Evolutionary conservation across 2,888 invertebrate species (phyloP), one percentile per base, ranked within the genome.

Genomic region (Epistrophella euchroma): DNA sequence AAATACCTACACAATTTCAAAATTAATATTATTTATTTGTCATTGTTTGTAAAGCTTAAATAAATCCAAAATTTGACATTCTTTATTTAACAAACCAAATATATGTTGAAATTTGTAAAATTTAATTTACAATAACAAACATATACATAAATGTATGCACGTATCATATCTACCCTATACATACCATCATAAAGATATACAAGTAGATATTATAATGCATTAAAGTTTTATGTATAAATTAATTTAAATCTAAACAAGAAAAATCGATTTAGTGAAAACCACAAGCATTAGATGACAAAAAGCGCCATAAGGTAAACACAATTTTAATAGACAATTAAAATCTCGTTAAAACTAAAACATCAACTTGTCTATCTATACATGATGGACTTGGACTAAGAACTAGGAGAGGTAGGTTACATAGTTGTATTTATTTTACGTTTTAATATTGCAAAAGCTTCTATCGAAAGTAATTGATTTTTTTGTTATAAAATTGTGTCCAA

Each of bases 1-100:
- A 32, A 17, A 32, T 32, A 55, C 1, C 50, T 11, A 11, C 10
- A 56, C 17, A 56, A 35, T 56, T 56, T 56, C 17, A 13, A 56
- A 56, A 56, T 35, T 56, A 56, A 56, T 56, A 56, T 32, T 56
- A 35, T 56, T 56, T 56, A 28, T 32, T 56, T 56, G 32, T 56
- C 5, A 2, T 2, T 56, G 11, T 56, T 56, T 35, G 56, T 13
- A 11, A 17, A 17, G 56, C 11, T 56, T 56, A 56, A 56, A 35
- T 35, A 32, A 32, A 56, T 56, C 55, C 56, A 56, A 11, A 56
- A 56, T 56, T 56, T 56, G 56, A 56, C 17, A 56, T 55, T 55
- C 17, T 10, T 32, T n/a, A 9, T 55, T 32, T 5, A n/a, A n/a
- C 45, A 35, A 52, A 4, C 15, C 6, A 22, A 50, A 22, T 19